Percentiles rank a stretch among this genome's conserved stretches.
These are phyloP conservation scores for Clepsis dumicolana DNA, from an alignment of 2,888 invertebrate species.

Conservation along the genomic window DNA sequence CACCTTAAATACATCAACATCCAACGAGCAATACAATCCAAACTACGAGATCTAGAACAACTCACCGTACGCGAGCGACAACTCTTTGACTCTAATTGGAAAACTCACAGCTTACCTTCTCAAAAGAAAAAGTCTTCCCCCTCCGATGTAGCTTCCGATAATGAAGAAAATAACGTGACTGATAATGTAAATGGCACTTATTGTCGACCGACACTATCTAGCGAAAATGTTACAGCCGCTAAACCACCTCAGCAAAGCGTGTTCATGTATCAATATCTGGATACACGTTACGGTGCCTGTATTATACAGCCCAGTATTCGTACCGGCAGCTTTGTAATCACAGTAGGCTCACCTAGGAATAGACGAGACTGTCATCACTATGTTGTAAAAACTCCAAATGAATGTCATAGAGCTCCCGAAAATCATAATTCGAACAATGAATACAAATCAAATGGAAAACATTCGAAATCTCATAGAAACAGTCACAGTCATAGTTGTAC, in stretches of 20 bases:
- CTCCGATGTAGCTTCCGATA: slow-evolving; percentile 74
- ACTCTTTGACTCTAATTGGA: slow-evolving; percentile 94
- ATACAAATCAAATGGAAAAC: slow-evolving; percentile 69
- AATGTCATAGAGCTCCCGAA: slow-evolving; percentile 72
- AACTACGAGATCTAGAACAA: slow-evolving; percentile 94
- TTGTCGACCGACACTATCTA: slow-evolving; percentile 92
- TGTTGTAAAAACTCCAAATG: slow-evolving; percentile 83
- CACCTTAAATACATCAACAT: slow-evolving; percentile 97
- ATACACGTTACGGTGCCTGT: slow-evolving; percentile 90
- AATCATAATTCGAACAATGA: slow-evolving; percentile 45
- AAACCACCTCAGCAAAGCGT: slow-evolving; percentile 79
- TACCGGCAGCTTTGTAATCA: slow-evolving; percentile 90
- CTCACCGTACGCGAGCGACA: slow-evolving; percentile 93
- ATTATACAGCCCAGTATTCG: slow-evolving; percentile 88
- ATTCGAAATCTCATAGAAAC: slow-evolving; percentile 68
- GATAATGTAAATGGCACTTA: slow-evolving; percentile 87
- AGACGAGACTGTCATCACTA: slow-evolving; percentile 89
- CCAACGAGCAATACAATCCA: slow-evolving; percentile 93
- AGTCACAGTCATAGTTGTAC: slow-evolving; percentile 88
- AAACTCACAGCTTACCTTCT: slow-evolving; percentile 95
- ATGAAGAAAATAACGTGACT: slow-evolving; percentile 73
- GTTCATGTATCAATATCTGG: slow-evolving; percentile 89
- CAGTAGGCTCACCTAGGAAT: slow-evolving; percentile 89
- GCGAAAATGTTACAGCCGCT: slow-evolving; percentile 89
- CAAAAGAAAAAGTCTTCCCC: slow-evolving; percentile 91